Percentiles rank a stretch among this genome's conserved stretches.
Conservation (phyloP, 2,113 vertebrate species). For the Dasyornis broadbenti region DNA sequence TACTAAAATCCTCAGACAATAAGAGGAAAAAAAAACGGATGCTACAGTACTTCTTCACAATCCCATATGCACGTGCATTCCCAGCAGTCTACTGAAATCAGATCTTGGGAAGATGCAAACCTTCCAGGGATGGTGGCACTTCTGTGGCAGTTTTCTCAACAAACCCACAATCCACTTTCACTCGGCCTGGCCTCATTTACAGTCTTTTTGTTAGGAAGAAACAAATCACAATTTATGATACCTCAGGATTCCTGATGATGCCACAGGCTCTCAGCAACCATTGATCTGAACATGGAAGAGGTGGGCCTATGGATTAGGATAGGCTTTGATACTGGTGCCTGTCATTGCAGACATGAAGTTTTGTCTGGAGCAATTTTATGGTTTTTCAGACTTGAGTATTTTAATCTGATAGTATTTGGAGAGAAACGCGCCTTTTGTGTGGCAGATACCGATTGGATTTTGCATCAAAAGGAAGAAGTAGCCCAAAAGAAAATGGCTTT, state of each 20-base stretch:
- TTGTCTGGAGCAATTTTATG: background rate
- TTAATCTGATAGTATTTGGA: background rate
- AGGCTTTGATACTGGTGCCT: background rate
- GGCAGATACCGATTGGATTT: background rate
- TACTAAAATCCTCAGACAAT: background rate
- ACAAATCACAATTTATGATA: background rate
- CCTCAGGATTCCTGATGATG: background rate
- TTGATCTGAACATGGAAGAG: background rate
- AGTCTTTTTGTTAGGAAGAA: background rate
- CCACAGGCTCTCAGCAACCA: background rate
- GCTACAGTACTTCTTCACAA: background rate
- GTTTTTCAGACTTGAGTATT: background rate
- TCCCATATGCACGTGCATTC: background rate
- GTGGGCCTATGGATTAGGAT: background rate
- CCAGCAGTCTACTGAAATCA: background rate
- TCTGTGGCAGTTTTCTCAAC: background rate
- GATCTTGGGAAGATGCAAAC: background rate
- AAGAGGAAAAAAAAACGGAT: background rate
- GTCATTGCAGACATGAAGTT: rapidly evolving
- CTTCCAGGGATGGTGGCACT: background rate
- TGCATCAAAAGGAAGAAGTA: background rate
- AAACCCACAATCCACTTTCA: background rate
- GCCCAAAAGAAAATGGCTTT: background rate
- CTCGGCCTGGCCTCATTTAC: background rate
- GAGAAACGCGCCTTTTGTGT: background rate